phyloP scores from a whole-genome alignment of 1,140 invertebrate species.

The Lordiphosa mommai region DNA sequence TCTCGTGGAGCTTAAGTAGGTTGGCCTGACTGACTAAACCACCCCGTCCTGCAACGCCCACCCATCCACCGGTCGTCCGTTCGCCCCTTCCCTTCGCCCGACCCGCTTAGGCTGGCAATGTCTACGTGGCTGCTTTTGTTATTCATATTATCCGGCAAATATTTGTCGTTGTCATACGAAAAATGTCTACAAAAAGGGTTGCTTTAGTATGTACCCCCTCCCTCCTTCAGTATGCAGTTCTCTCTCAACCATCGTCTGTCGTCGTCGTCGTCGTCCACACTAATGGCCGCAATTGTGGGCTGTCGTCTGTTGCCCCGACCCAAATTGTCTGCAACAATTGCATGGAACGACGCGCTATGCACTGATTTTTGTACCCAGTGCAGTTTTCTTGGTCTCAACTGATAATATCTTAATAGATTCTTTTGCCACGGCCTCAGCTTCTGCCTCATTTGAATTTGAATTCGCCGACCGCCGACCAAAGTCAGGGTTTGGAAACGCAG shows the following conservation, averaged over 20 bases:
- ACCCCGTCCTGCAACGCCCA: neutral
- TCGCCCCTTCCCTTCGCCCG: neutral
- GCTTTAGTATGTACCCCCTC: conserved; percentile 36
- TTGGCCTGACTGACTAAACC: conserved; percentile 16
- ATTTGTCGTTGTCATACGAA: conserved; percentile 75
- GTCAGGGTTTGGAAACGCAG: conserved; percentile 9
- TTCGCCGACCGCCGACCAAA: conserved; percentile 26
- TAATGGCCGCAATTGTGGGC: conserved; percentile 73
- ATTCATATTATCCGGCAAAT: conserved; percentile 77
- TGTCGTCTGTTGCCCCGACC: conserved; percentile 47
- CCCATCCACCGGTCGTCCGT: neutral
- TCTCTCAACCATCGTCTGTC: conserved; percentile 4
- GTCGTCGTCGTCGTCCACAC: conserved; percentile 13
- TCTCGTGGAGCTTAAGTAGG: conserved; percentile 45
- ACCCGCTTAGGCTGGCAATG: conserved; percentile 15
- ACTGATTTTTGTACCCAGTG: conserved; percentile 42
- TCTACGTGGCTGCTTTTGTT: conserved; percentile 57
- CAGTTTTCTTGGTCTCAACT: conserved; percentile 14
- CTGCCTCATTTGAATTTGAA: conserved; percentile 69
- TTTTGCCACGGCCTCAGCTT: conserved; percentile 55
- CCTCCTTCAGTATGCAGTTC: conserved; percentile 1
- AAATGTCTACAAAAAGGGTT: conserved; percentile 72
- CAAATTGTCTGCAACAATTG: conserved; percentile 70
- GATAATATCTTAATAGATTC: conserved; percentile 77
- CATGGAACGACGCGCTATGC: conserved; percentile 31